A percentile compares a stretch with the other conserved stretches of the same genome.
Conservation (phyloP, 2,113 vertebrate species). For the Bufo gargarizans region DNA sequence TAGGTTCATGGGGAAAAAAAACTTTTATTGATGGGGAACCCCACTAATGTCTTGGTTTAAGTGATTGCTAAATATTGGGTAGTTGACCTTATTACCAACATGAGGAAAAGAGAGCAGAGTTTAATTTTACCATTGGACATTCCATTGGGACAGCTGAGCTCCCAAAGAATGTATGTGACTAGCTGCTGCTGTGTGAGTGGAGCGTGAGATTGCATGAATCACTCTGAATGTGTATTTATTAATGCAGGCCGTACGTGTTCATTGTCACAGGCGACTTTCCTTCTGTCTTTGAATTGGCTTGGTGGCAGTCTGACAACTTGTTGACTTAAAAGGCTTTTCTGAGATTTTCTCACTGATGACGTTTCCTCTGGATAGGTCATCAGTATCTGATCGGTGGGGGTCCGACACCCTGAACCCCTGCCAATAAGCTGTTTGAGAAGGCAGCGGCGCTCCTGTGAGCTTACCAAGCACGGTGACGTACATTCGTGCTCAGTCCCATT, state of each 20-base stretch:
- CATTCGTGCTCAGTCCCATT: no score
- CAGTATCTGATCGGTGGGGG: no score
- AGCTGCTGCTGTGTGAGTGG: conserved; percentile 36
- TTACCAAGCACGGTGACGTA: no score
- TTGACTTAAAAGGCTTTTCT: neutral
- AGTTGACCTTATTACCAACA: neutral
- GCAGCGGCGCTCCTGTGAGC: no score
- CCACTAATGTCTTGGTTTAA: neutral
- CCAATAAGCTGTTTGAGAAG: no score
- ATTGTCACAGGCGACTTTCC: conserved; percentile 7
- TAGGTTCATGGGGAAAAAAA: no score
- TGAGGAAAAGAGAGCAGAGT: neutral
- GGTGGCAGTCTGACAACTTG: neutral
- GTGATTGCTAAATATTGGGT: neutral
- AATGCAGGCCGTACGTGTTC: neutral
- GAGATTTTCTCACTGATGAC: no score
- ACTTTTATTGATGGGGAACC: neutral
- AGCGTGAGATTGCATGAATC: neutral
- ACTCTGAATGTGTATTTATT: conserved; percentile 52
- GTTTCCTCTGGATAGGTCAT: no score
- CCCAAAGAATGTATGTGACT: neutral
- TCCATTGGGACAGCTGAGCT: neutral
- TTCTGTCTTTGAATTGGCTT: neutral
- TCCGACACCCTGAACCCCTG: no score
- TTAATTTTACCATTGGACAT: conserved; percentile 33